These are phyloP conservation scores for Hyles lineata DNA, from an alignment of 2,888 invertebrate genomes.

Conservation along the genomic window DNA sequence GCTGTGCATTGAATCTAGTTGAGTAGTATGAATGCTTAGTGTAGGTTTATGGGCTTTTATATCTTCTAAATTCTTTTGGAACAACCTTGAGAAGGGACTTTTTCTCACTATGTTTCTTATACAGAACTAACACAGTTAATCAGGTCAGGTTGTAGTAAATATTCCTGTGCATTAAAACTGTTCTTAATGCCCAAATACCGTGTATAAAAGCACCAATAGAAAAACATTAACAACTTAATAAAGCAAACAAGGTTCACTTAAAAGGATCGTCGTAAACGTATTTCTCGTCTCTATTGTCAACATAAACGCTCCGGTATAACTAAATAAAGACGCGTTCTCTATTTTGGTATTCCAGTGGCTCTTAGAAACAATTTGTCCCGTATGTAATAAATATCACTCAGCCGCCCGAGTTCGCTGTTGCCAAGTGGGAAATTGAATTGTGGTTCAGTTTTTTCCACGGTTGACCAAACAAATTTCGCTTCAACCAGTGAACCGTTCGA, in stretches of 20 bases:
- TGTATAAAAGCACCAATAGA: background rate
- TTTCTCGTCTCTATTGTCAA: background rate
- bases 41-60: too few relatives aligned
- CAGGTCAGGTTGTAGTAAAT: background rate
- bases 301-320: background rate
- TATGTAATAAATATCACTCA: slow-evolving; percentile 23
- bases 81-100: too few relatives aligned
- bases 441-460: slow-evolving; percentile 23
- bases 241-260: slow-evolving; percentile 6
- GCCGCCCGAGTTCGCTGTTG: slow-evolving; percentile 4
- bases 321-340: background rate
- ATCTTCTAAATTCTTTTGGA: too few relatives aligned
- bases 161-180: too few relatives aligned
- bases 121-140: too few relatives aligned
- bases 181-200: too few relatives aligned
- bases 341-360: slow-evolving; percentile 6
- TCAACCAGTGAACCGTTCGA: background rate
- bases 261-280: background rate
- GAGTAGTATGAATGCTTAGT: too few relatives aligned
- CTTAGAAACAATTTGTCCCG: slow-evolving; percentile 15
- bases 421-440: slow-evolving; percentile 34
- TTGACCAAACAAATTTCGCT: slow-evolving; percentile 27
- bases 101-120: too few relatives aligned
- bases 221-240: background rate
- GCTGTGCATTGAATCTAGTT: too few relatives aligned